A percentile compares a stretch with the other conserved stretches of the same genome.
These are phyloP conservation scores for Dasysyrphus tricinctus DNA, from an alignment of 2,888 invertebrate genomes.

Conservation along the genomic window DNA sequence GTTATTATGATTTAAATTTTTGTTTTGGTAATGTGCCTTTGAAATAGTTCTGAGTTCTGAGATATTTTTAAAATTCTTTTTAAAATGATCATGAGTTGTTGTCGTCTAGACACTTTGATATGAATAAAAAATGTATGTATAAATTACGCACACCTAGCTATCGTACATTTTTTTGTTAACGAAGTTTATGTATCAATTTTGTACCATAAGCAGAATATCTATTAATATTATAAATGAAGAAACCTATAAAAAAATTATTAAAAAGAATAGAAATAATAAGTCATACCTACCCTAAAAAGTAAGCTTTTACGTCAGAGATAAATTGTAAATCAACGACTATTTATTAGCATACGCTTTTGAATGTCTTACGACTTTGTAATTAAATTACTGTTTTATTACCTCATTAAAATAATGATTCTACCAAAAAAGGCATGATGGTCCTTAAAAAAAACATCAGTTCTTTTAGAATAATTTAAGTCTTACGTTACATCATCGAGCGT, in stretches of 20 bases:
- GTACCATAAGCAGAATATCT: background rate
- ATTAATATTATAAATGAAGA: background rate
- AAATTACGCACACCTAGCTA: background rate
- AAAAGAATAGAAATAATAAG: background rate
- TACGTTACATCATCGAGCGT: background rate
- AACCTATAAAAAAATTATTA: background rate
- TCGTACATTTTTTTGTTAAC: background rate
- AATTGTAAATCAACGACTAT: background rate
- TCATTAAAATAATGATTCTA: background rate
- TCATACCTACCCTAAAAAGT: background rate
- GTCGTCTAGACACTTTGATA: background rate
- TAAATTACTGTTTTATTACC: background rate
- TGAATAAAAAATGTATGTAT: background rate
- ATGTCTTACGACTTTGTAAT: conserved; percentile 1
- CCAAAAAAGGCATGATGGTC: background rate
- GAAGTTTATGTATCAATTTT: background rate
- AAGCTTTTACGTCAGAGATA: conserved; percentile 4
- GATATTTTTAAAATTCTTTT: background rate
- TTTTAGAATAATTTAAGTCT: background rate
- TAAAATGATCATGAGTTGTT: background rate
- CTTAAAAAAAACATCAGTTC: background rate
- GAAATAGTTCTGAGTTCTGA: conserved; percentile 8
- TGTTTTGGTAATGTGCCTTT: background rate
- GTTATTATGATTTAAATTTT: background rate
- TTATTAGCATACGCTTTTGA: background rate